Base-by-base conservation (phyloP, 2,113 vertebrate genomes). In the Calyptomena viridis region DNA sequence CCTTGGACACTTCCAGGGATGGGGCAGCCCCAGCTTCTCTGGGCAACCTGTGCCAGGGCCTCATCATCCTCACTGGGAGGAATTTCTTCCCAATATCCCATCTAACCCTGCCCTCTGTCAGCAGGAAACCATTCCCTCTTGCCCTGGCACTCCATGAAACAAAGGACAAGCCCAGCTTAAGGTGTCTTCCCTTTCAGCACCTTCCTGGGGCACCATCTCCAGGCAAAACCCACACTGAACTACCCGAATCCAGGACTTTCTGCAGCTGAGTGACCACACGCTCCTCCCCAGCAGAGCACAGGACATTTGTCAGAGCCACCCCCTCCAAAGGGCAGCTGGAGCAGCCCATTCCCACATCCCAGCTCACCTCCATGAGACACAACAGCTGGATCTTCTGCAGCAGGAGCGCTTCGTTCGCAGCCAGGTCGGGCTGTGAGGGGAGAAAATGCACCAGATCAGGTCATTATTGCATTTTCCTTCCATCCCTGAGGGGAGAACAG, bases 331-430 rank as follows among this genome's bases (percentile, higher is more conserved):
- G 19, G 71, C 1, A 7, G 60, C 6, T 31, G 27, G 21, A 56
- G 68, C 46, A 31, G 64, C 3, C 28, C 60, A 79, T 10, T 20
- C 21, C 47, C 49, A 5, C 8, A 3, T 18, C 31, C 8, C 67
- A 16, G 10, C 6, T 98, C 86, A 99, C 99, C 99, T 99, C 99
- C 99, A 99, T 99, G 35, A 99, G 98, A 91, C 99, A 99, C 9
- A 99, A 50, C 58, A 99, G 97, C 94, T 99, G 99, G 82, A 99
- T 99, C 94, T 99, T 99, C 96, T 99, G 98, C 98, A 99, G 99
- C 37, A 99, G 98, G 67, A 99, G 99, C 0, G 97, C 74, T 89
- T 99, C 99, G 1, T 99, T 99, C 14, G 99, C 98, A 30, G 99
- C 99, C 8, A 99, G 98, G 55, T 99, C 99, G 3, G 99, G 99